A percentile compares a stretch with the other conserved stretches of the same genome.
phyloP scores from a whole-genome alignment of 2,113 vertebrate genomes.

The Hipposideros armiger region DNA sequence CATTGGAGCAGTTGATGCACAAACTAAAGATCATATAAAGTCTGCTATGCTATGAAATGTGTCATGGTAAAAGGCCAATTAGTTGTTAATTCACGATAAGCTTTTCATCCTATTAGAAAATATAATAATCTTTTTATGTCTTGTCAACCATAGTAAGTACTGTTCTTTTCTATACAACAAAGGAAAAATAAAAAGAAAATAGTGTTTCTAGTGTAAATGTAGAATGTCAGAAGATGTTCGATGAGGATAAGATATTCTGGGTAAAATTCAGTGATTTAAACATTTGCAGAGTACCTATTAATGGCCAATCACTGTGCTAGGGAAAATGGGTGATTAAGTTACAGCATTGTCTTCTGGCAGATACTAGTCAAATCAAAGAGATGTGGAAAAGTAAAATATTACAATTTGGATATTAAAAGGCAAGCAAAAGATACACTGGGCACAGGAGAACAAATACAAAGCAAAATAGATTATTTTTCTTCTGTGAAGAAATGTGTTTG shows the following conservation, averaged over 20 bases:
- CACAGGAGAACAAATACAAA: slow-evolving; percentile 3
- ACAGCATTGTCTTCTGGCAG: not conserved
- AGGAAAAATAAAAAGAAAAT: not conserved
- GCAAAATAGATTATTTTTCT: not conserved
- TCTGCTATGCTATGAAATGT: not conserved
- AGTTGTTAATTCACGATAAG: not conserved
- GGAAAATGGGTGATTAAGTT: not conserved
- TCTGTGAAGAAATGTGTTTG: not conserved
- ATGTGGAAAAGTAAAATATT: not conserved
- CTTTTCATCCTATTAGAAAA: not conserved
- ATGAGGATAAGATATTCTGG: not conserved
- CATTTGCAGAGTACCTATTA: not conserved
- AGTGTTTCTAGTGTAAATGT: not conserved
- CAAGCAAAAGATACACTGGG: not conserved
- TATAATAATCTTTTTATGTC: not conserved
- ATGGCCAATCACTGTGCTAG: not conserved
- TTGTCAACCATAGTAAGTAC: not conserved
- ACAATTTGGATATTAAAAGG: not conserved
- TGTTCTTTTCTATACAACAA: not conserved
- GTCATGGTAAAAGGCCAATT: not conserved
- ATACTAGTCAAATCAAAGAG: not conserved
- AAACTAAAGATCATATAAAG: not conserved
- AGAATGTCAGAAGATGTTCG: not conserved
- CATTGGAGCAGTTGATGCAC: not conserved
- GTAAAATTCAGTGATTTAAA: not conserved